Conservation (phyloP, 1,140 invertebrate genomes). For the Spodoptera litura region DNA sequence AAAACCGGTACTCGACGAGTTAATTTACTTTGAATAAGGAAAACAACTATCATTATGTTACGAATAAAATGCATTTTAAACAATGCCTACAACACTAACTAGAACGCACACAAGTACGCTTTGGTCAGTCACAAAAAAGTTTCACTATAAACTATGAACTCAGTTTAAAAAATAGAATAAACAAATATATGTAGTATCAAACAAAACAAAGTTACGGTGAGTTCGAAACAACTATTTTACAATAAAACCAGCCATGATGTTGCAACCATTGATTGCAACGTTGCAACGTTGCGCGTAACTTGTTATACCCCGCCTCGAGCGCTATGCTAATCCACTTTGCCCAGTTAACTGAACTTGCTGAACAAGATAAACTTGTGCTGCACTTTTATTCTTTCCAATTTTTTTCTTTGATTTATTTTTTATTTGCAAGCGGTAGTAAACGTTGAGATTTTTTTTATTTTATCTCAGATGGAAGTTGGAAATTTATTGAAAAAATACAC, state of each 20-base stretch:
- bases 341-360: constrained; percentile 16
- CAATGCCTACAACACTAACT: too few species aligned
- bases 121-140: too few species aligned
- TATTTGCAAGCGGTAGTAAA: background rate
- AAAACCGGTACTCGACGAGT: too few species aligned
- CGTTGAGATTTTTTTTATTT: background rate
- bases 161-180: too few species aligned
- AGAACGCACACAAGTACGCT: too few species aligned
- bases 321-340: constrained; percentile 17
- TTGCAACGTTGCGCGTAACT: constrained; percentile 18
- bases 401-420: constrained; percentile 24
- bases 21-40: too few species aligned
- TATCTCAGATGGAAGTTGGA: background rate
- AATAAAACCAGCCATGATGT: background rate
- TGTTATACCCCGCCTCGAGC: constrained; percentile 19
- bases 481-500: too few species aligned
- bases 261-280: constrained; percentile 24
- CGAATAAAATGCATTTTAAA: too few species aligned
- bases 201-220: too few species aligned
- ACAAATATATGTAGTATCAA: too few species aligned
- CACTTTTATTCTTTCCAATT: constrained; percentile 2
- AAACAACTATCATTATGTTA: too few species aligned
- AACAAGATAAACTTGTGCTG: constrained; percentile 29
- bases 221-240: background rate
- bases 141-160: too few species aligned